Evolutionary conservation across 2,888 invertebrate species (phyloP), one percentile per base, ranked within the genome.

Genomic region (Punctoribates punctum): DNA sequence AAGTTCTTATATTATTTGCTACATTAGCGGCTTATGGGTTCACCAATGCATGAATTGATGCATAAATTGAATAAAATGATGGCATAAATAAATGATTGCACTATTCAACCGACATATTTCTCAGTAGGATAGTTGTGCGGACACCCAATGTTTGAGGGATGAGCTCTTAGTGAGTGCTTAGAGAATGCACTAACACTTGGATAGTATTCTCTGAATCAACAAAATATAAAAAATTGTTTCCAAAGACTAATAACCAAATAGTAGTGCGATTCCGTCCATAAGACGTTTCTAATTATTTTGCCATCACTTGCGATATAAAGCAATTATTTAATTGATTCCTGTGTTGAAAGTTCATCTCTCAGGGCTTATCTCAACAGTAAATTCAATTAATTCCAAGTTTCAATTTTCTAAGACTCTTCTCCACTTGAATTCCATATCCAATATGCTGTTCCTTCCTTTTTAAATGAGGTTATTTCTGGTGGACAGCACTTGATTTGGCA

Each of bases 61-160:
- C 60, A 60, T 60, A 60, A 60, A 60, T 60, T 60, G 60, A 60
- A 60, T 60, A 60, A 60, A 60, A 60, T 60, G 60, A 60, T 60
- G 60, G 60, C 60, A 60, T 60, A 60, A 60, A 60, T 60, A 60
- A 60, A 60, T 60, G 60, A 25, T 25, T 60, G 60, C 60, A 60
- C 60, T 25, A 15, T 60, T 60, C n/a, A 60, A 25, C 54, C 23
- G 15, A 60, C 60, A 60, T 25, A 25, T 60, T 60, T 60, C 60
- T 4, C 60, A 60, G 60, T 60, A 15, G 60, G 60, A 60, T 60
- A 9, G 11, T 25, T 60, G 60, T 13, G 60, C 20, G 60, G 60
- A 60, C 60, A 60, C 60, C 60, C 60, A 60, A 60, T 60, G 60
- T 20, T 60, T 60, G 25, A 60, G 60, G 15, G 60, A 60, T 60